Percentiles rank a stretch among this genome's conserved stretches.
phyloP scores from a whole-genome alignment of 2,113 vertebrate species.

The Tapirus terrestris region DNA sequence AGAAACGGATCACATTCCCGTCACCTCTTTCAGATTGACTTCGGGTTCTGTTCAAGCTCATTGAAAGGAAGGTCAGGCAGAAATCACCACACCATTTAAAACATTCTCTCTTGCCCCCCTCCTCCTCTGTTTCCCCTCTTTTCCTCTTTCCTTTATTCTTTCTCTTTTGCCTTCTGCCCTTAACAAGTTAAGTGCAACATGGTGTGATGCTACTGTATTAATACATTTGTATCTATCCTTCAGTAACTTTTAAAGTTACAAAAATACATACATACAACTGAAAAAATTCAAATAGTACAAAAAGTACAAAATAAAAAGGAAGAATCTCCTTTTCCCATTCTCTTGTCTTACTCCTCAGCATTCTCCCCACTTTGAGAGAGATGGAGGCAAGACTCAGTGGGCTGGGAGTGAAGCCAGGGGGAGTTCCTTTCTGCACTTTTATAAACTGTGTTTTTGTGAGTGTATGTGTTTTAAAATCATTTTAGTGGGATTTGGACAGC shows the following conservation, averaged over 20 bases:
- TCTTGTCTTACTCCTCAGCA: neutral
- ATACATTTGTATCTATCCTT: neutral
- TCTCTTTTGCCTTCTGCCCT: neutral
- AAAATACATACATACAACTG: neutral
- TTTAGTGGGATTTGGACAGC: neutral
- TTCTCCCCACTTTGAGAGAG: neutral
- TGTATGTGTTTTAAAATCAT: neutral
- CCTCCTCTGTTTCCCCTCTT: neutral
- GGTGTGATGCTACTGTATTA: neutral
- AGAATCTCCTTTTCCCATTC: neutral
- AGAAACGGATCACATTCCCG: neutral
- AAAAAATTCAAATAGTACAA: slow-evolving; percentile 15
- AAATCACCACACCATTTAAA: neutral
- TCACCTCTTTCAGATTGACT: slow-evolving; percentile 31
- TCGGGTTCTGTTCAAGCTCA: neutral
- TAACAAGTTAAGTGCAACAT: neutral
- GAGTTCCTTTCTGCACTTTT: neutral
- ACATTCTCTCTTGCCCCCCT: neutral
- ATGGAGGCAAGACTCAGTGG: neutral
- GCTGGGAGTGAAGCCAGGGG: neutral
- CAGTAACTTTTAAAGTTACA: neutral
- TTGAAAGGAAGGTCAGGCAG: neutral
- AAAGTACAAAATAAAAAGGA: neutral
- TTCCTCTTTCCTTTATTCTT: neutral
- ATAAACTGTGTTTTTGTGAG: neutral